phyloP scores from a whole-genome alignment of 2,113 vertebrate species.

The Daphoenositta chrysoptera region DNA sequence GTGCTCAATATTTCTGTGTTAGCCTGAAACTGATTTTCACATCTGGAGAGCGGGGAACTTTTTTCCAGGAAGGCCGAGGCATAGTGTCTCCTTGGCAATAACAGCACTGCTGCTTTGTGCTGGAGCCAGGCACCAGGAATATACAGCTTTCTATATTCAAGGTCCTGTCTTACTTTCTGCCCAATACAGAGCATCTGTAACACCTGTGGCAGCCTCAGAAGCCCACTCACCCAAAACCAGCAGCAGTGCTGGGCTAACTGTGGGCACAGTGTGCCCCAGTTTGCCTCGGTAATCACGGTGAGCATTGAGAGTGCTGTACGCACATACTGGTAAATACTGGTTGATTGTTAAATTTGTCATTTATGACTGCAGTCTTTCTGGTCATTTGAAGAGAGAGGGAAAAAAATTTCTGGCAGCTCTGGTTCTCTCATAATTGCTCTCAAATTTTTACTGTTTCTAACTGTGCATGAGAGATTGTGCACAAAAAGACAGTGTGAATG shows the following conservation, averaged over 20 bases:
- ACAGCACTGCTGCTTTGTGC: neutral
- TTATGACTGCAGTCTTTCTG: neutral
- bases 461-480: neutral
- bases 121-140: accelerated
- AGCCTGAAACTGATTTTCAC: neutral
- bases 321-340: neutral
- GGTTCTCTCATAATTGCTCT: neutral
- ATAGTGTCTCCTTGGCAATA: neutral
- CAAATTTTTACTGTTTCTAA: neutral
- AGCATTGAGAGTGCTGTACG: neutral
- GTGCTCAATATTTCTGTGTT: neutral
- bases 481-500: neutral
- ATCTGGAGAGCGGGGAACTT: neutral
- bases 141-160: neutral
- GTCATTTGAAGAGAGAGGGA: neutral
- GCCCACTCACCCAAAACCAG: neutral
- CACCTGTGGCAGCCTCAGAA: neutral
- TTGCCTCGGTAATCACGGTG: neutral
- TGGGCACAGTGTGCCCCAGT: neutral
- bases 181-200: neutral
- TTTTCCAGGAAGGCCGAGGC: neutral
- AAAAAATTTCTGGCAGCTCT: neutral
- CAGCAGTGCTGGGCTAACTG: neutral
- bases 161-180: neutral
- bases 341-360: neutral